Conservation (phyloP, 2,797 vertebrate species). For the Sebastes nivosus region DNA sequence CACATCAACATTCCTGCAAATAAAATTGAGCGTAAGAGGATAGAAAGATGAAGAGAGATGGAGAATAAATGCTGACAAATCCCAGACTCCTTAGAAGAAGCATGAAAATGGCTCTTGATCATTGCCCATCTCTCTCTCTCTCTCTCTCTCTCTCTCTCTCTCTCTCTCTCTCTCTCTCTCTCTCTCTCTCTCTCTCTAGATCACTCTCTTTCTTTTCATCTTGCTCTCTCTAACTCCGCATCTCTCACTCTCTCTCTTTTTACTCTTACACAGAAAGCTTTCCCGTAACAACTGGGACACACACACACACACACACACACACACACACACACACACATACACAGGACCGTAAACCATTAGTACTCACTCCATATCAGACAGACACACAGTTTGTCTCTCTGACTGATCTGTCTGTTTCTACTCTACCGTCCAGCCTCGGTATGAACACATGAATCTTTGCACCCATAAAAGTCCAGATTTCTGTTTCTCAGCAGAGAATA, state of each 20-base stretch:
- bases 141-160: not conserved
- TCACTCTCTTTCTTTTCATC: not conserved
- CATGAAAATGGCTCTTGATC: conserved; percentile 14
- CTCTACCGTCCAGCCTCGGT: not conserved
- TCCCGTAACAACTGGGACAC: conserved; percentile 7
- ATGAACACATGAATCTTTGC: not conserved
- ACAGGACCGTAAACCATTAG: conserved; percentile 18
- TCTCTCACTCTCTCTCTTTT: not conserved
- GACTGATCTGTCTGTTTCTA: not conserved
- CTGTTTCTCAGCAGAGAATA: not conserved
- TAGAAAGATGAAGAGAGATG: conserved; percentile 10
- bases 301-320: not conserved
- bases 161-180: not conserved
- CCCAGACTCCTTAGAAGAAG: not conserved
- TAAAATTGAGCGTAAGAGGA: not conserved
- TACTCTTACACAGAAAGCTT: conserved; percentile 65
- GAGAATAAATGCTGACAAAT: conserved; percentile 42
- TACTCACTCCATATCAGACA: not conserved
- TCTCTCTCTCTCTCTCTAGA: not conserved
- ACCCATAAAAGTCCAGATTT: not conserved
- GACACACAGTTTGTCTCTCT: not conserved
- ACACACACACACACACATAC: not conserved
- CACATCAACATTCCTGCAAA: not conserved
- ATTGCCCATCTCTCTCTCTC: not conserved
- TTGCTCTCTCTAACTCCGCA: not conserved